A percentile compares a stretch with the other conserved stretches of the same genome.
These are phyloP conservation scores for Pachyramphus minor DNA, from an alignment of 2,113 vertebrate genomes.

Conservation along the genomic window DNA sequence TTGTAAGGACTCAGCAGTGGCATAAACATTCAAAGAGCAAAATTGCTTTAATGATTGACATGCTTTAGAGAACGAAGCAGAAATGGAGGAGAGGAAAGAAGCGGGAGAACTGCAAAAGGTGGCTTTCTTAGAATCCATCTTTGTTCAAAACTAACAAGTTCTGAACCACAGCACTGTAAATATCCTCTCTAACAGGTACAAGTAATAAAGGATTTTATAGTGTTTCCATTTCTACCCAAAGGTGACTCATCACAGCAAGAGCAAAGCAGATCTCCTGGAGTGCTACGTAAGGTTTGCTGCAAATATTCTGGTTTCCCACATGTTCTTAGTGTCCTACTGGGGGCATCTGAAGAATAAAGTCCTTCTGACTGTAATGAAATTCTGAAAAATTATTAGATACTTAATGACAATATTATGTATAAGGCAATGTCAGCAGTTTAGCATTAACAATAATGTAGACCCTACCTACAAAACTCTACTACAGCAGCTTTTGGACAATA, in stretches of 20 bases:
- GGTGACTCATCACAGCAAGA: background rate
- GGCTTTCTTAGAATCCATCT: background rate
- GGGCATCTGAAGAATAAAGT: background rate
- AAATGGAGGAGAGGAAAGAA: background rate
- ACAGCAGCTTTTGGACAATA: background rate
- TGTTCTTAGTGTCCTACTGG: background rate
- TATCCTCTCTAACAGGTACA: background rate
- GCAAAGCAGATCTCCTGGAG: background rate
- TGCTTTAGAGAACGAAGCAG: background rate
- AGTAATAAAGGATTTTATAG: background rate
- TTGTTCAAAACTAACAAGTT: background rate
- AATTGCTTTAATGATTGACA: background rate
- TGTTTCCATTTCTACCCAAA: background rate
- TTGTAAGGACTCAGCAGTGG: conserved; percentile 1
- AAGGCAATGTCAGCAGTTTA: background rate
- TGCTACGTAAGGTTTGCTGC: background rate
- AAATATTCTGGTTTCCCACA: background rate
- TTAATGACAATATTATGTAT: background rate
- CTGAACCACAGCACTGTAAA: background rate
- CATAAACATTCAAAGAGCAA: background rate
- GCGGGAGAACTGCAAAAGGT: background rate
- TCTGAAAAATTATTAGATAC: conserved; percentile 26
- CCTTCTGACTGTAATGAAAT: conserved; percentile 39
- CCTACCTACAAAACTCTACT: background rate
- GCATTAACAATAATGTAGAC: background rate